A percentile compares a stretch with the other conserved stretches of the same genome.
Evolutionary conservation across 2,888 invertebrate genomes (phyloP).

Genomic region (Taphrorychus bicolor): DNA sequence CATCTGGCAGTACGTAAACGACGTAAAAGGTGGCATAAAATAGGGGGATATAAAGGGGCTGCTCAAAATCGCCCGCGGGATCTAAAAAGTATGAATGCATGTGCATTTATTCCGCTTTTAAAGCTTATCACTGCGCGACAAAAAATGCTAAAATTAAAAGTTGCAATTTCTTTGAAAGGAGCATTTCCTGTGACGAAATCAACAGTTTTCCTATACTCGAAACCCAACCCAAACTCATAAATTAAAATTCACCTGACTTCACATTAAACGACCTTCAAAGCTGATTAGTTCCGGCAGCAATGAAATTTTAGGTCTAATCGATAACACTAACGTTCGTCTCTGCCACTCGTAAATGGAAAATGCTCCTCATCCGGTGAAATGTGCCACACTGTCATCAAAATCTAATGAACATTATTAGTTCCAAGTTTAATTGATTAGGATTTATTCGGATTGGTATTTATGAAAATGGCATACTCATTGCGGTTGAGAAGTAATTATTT

Average conservation of each 20-base stretch:
- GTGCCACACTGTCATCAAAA: conserved; percentile 4
- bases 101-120: neutral
- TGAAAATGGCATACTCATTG: neutral
- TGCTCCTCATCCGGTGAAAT: conserved; percentile 1
- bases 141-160: neutral
- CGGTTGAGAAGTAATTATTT: no score
- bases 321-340: conserved; percentile 10
- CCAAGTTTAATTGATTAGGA: conserved; percentile 7
- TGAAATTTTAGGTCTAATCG: conserved; percentile 13
- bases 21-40: neutral
- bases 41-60: neutral
- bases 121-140: neutral
- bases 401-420: conserved; percentile 13
- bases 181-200: neutral
- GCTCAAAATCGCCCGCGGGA: neutral
- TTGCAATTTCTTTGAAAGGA: neutral
- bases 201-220: neutral
- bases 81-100: neutral
- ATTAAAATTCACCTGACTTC: conserved; percentile 14
- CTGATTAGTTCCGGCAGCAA: conserved; percentile 6
- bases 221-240: no score
- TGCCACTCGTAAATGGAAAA: conserved; percentile 8
- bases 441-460: no score
- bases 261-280: conserved; percentile 6
- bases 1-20: neutral